A percentile compares a stretch with the other conserved stretches of the same genome.
phyloP scores from a whole-genome alignment of 2,113 vertebrate species.

The Isichthys henryi region DNA sequence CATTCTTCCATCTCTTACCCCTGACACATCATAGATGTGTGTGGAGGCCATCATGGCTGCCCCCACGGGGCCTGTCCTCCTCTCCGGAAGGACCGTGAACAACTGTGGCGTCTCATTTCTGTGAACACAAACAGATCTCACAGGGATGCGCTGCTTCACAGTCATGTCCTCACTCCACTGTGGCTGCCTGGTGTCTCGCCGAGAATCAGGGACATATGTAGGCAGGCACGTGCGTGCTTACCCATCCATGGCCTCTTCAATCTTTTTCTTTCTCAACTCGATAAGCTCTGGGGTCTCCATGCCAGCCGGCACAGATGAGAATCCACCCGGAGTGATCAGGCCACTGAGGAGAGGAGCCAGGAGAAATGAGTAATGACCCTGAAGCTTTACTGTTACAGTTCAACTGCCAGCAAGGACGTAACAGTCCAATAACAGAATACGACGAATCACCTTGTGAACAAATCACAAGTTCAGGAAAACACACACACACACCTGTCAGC shows the following conservation, averaged over 20 bases:
- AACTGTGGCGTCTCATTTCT: constrained; percentile 87
- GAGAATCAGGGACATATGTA: neutral
- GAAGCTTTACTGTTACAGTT: neutral
- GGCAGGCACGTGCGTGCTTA: constrained; percentile 40
- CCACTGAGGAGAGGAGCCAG: constrained; percentile 54
- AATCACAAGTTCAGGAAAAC: neutral
- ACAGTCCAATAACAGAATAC: neutral
- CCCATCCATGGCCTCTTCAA: constrained; percentile 91
- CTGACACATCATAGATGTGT: constrained; percentile 83
- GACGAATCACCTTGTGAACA: neutral
- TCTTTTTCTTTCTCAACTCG: constrained; percentile 84
- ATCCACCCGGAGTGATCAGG: constrained; percentile 80
- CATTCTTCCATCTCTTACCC: constrained; percentile 40
- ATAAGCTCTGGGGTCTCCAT: constrained; percentile 93
- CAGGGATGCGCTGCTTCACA: neutral
- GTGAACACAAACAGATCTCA: neutral
- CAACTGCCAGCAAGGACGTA: neutral
- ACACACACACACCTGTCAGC: constrained; percentile 72
- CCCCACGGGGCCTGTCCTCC: constrained; percentile 71
- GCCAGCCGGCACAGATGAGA: constrained; percentile 80
- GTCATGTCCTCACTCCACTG: neutral
- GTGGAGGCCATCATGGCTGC: constrained; percentile 88
- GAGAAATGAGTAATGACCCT: neutral
- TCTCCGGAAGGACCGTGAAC: constrained; percentile 79
- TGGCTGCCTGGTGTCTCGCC: neutral